Evolutionary conservation across 2,888 invertebrate genomes (phyloP), one percentile per base, ranked within the genome.

Genomic region (Rhogogaster chlorosoma): DNA sequence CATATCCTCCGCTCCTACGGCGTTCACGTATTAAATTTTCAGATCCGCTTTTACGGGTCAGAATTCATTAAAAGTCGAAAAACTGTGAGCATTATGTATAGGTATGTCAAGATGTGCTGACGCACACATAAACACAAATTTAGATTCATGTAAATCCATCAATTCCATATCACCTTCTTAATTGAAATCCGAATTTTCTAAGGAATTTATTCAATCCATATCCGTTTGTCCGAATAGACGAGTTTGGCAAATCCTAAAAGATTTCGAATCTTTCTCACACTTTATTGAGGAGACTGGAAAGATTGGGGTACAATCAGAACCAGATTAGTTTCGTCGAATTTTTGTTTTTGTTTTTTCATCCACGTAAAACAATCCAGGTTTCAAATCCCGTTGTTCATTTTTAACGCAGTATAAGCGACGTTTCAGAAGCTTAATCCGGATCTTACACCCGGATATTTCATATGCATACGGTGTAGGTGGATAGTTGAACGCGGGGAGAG

Each of bases 131-230:
- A 6, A 7, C 22, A 12, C 5, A 26, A 49, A 49, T 53, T n/a
- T n/a, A 32, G 15, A 36, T 15, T 3, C 15, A 22, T n/a, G 0
- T 22, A 29, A 26, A 64, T 64, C 32, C 36, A 57, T 78, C 22
- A 36, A 78, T 78, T 53, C 61, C 18, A 6, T n/a, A 18, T 36
- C 2, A 38, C 12, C 36, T 26, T 57, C 78, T 78, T 78, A 36
- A 78, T 78, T 78, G 78, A 22, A 78, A 78, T 61, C 26, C 61
- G n/a, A 78, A 57, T 49, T 29, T 42, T 26, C 26, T 26, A 18
- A 75, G 29, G 22, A 15, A 75, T 38, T 18, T 49, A 38, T 78
- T 78, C 36, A 15, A 78, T 78, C 6, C 6, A 0, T 15, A 26
- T 49, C 22, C 26, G 49, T 75, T 75, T 26, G 45, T 75, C 70